Conservation (phyloP, 2,888 invertebrate species). For the Macropis europaea region DNA sequence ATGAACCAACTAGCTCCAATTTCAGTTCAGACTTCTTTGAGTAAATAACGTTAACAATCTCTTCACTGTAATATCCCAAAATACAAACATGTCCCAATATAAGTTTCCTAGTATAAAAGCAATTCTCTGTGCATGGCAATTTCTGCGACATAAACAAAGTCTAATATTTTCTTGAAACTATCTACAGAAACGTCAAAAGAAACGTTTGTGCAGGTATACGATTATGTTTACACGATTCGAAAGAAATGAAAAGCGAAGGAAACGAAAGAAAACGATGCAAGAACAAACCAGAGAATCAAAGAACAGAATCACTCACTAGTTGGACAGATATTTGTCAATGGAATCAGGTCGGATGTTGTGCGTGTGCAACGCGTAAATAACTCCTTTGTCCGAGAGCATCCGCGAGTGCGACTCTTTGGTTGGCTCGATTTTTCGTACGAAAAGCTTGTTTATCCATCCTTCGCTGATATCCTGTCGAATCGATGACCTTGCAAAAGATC, state of each 20-base stretch:
- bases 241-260: too few species aligned
- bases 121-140: slow-evolving; percentile 18
- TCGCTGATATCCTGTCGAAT: slow-evolving; percentile 81
- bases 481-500: slow-evolving; percentile 75
- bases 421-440: slow-evolving; percentile 95
- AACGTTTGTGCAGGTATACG: neutral
- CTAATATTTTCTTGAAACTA: slow-evolving; percentile 5
- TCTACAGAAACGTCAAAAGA: neutral
- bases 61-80: slow-evolving; percentile 83
- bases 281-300: neutral
- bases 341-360: slow-evolving; percentile 96
- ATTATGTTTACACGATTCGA: neutral
- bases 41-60: slow-evolving; percentile 88
- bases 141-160: slow-evolving; percentile 16
- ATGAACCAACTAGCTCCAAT: slow-evolving; percentile 95
- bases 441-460: slow-evolving; percentile 93
- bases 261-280: neutral
- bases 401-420: slow-evolving; percentile 98
- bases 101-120: slow-evolving; percentile 24
- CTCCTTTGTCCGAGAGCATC: slow-evolving; percentile 97
- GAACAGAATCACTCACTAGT: slow-evolving; percentile 87
- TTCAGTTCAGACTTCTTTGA: slow-evolving; percentile 87
- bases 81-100: slow-evolving; percentile 32
- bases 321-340: slow-evolving; percentile 91
- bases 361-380: slow-evolving; percentile 96